Base-by-base conservation (phyloP, 2,888 invertebrate species). In the Heliconius charithonia region DNA sequence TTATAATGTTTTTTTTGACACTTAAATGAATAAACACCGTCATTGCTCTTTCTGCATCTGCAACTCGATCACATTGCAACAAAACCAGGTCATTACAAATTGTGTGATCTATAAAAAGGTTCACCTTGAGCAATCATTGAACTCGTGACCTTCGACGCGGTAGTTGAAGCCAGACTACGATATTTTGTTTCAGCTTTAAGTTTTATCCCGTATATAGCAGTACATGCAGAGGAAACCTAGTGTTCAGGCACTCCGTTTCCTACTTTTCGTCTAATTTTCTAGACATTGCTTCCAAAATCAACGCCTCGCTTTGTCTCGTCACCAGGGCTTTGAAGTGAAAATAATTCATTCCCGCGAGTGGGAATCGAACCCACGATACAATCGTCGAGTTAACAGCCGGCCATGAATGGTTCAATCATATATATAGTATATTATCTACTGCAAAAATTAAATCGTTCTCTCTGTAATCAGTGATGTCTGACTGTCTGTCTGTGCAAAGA, bases 71-170 rank as follows among this genome's bases (percentile, higher is more conserved):
- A 6, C 7, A 25, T 16, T 69, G 25, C 41, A 19, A 25, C 25
- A 19, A 25, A n/a, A 69, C 16, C 69, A 16, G 69, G 69, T 45
- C 69, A 59, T 37, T 25, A n/a, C 16, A 59, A 59, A 59, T n/a
- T 16, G 59, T 9, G 59, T 72, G 72, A 72, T 59, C 37, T 7
- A 72, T 59, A 72, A 37, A 72, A 72, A 32, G 32, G 13, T n/a
- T 59, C 37, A 59, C 72, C 72, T 72, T 72, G 59, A 32, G n/a
- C 56, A 72, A 59, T 72, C 72, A 59, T 72, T 72, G 72, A 72
- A 72, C 72, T 37, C n/a, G 56, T 59, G 25, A 72, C 72, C 72
- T 72, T 59, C 41, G 69, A 69, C 41, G 25, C 41, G 41, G 41
- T 45, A 45, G 25, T 25, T 25, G 16, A 69, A 29, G 69, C 41